Evolutionary conservation across 2,797 vertebrate species (phyloP), one percentile per base, ranked within the genome.

Genomic region (Lepilemur septentrionalis): DNA sequence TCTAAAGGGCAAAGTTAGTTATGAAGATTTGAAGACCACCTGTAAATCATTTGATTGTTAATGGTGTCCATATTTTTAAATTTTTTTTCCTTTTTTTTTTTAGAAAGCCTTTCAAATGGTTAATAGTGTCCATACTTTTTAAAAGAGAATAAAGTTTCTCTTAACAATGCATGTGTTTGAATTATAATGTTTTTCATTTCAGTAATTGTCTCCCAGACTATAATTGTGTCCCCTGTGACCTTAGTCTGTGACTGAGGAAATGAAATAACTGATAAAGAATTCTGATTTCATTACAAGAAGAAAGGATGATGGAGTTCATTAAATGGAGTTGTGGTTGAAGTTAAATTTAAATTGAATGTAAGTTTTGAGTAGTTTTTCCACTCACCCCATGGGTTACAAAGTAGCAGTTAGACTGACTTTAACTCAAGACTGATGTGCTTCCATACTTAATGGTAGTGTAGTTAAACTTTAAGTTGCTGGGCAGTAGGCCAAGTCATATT

Each of bases 211-310:
- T 84, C 28, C n/a, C 17, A 38, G 32, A 38, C 20, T 50, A 17
- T 78, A 55, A 57, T 89, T 76, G 4, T 87, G 22, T 65, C 69
- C 28, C 28, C 1, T 89, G 23, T 63, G 50, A 70, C 55, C 48
- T 82, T 28, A 28, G 23, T 48, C 78, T 88, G n/a, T 92, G 70
- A 65, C 17, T 55, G n/a, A 94, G 38, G 72, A 78, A 63, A 55
- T 70, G 38, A 85, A 75, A 61, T 78, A 55, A 76, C 48, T 32
- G 25, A 14, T 85, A 75, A 46, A 76, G 80, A 82, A 46, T 88
- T 96, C 91, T 89, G 55, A 67, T 76, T 94, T 92, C 59, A 83
- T 93, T 79, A 17, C 5, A 61, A 30, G 17, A 65, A 93, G 72
- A 70, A 92, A 35, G 25, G 20, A 48, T 72, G 8, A 28, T 80